These are phyloP conservation scores for Psammodynastes pulverulentus DNA, from an alignment of 2,113 vertebrate species.

Conservation along the genomic window DNA sequence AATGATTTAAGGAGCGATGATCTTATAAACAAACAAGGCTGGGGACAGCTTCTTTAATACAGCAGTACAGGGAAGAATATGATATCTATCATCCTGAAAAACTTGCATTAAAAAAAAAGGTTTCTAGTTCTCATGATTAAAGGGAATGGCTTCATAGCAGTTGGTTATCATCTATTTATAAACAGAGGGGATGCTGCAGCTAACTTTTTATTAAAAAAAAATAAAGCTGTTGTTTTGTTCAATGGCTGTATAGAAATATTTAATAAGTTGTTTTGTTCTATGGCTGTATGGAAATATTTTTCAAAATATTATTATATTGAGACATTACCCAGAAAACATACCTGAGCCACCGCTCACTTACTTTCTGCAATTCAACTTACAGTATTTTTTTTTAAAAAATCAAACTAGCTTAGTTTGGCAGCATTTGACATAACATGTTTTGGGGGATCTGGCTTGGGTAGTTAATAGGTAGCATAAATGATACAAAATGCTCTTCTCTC, in stretches of 20 bases:
- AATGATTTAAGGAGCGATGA: slow-evolving; percentile 1
- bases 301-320: not conserved
- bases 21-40: not conserved
- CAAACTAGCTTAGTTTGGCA: not conserved
- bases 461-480: not conserved
- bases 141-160: not conserved
- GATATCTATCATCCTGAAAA: not conserved
- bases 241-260: not conserved
- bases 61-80: not conserved
- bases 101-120: not conserved
- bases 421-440: not conserved
- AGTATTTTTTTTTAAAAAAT: not conserved
- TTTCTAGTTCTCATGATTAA: not conserved
- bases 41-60: too few species aligned
- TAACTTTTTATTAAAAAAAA: not conserved
- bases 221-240: not conserved
- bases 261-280: not conserved
- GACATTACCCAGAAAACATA: not conserved
- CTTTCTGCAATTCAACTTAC: not conserved
- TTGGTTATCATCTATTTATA: too few species aligned
- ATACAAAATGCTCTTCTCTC: not conserved
- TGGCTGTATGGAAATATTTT: not conserved
- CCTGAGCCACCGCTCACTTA: not conserved
- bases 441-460: not conserved
- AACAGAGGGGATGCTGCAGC: not conserved